These are phyloP conservation scores for Mycogona germanica DNA, from an alignment of 2,888 invertebrate species.

Conservation along the genomic window DNA sequence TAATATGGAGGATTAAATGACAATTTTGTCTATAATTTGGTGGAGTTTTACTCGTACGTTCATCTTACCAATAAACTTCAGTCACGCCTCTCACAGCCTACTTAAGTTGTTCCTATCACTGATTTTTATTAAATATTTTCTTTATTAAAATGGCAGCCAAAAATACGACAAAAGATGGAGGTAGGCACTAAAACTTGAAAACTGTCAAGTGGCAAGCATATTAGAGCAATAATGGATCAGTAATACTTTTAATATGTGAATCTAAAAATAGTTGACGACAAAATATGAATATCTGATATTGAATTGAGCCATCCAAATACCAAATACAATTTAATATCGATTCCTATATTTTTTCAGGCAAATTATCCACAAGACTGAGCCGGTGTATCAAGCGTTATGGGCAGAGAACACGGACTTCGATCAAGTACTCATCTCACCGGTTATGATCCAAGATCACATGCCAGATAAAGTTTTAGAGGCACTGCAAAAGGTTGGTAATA, in stretches of 20 bases:
- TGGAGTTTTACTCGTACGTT: too few relatives aligned
- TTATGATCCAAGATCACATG: conserved; percentile 85
- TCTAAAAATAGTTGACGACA: background rate
- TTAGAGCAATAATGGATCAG: background rate
- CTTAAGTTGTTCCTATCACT: too few relatives aligned
- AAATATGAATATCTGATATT: background rate
- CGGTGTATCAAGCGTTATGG: conserved; percentile 79
- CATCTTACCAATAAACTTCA: too few relatives aligned
- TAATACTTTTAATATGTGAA: background rate
- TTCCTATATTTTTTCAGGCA: conserved; percentile 39
- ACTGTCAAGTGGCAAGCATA: conserved; percentile 15
- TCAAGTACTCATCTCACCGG: conserved; percentile 75
- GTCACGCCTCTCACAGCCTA: too few relatives aligned
- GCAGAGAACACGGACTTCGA: conserved; percentile 71
- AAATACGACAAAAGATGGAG: conserved; percentile 64
- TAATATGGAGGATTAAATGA: too few relatives aligned
- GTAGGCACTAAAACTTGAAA: conserved; percentile 40
- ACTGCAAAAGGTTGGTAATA: conserved; percentile 57
- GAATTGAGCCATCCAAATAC: background rate
- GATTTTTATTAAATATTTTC: too few relatives aligned
- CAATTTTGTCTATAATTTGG: too few relatives aligned
- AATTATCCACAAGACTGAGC: conserved; percentile 54
- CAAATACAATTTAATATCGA: background rate
- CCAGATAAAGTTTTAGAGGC: conserved; percentile 73
- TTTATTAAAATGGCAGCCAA: conserved; percentile 42